phyloP scores from a whole-genome alignment of 2,888 invertebrate genomes.

The Folsomia candida region DNA sequence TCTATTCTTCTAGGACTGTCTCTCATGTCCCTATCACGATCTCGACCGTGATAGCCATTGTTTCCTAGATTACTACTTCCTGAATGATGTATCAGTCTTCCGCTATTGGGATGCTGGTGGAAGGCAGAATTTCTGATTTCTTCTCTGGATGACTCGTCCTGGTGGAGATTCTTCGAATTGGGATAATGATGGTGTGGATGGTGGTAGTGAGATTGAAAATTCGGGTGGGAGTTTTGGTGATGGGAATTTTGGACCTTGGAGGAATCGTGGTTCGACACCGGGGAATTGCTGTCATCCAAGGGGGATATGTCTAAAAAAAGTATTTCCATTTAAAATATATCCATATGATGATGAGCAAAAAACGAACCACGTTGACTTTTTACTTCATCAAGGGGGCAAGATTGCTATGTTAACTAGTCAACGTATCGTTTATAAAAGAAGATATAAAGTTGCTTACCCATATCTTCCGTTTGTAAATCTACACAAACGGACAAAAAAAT shows the following conservation, averaged over 20 bases:
- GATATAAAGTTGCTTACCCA: too few species aligned
- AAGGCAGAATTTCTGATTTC: slow-evolving; percentile 25
- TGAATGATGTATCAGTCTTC: slow-evolving; percentile 37
- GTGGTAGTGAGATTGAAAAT: slow-evolving; percentile 24
- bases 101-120: slow-evolving; percentile 32
- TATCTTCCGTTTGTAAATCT: slow-evolving; percentile 70
- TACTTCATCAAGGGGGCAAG: too few species aligned
- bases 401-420: too few species aligned
- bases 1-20: slow-evolving; percentile 28
- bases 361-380: too few species aligned
- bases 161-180: slow-evolving; percentile 22
- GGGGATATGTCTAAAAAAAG: slow-evolving; percentile 88
- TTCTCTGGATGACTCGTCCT: slow-evolving; percentile 25
- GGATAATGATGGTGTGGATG: slow-evolving; percentile 26
- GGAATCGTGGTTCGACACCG: slow-evolving; percentile 38
- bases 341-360: too few species aligned
- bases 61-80: slow-evolving; percentile 35
- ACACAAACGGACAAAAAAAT: slow-evolving; percentile 15
- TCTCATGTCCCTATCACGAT: slow-evolving; percentile 24
- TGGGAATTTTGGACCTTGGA: slow-evolving; percentile 29
- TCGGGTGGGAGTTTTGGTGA: slow-evolving; percentile 29
- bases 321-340: too few species aligned
- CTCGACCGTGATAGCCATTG: slow-evolving; percentile 32
- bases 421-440: too few species aligned
- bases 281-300: slow-evolving; percentile 44